phyloP scores from a whole-genome alignment of 2,888 invertebrate genomes.

The Drosophila fulvimacula region DNA sequence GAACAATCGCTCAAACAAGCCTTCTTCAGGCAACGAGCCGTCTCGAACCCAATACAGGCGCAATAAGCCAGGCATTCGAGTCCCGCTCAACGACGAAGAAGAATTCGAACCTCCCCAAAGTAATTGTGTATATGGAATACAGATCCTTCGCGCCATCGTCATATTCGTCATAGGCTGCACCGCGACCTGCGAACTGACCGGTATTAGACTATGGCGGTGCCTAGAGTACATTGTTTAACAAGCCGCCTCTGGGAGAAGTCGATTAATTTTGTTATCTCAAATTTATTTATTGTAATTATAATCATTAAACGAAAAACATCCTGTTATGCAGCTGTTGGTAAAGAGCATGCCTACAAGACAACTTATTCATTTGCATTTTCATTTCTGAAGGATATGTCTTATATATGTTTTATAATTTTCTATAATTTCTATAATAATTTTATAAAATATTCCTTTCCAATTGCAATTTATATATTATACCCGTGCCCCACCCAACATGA shows the following conservation, averaged over 20 bases:
- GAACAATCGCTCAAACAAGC: neutral
- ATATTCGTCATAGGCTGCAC: conserved; percentile 36
- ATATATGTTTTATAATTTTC: too few species aligned
- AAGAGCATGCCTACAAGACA: neutral
- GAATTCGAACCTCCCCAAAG: neutral
- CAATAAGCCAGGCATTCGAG: neutral
- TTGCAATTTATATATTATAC: too few species aligned
- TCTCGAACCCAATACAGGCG: neutral
- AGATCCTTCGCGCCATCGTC: conserved; percentile 21
- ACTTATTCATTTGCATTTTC: neutral
- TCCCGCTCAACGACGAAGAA: neutral
- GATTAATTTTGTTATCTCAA: neutral
- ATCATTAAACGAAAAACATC: neutral
- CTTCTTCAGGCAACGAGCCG: neutral
- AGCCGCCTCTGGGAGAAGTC: neutral
- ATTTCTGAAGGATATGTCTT: neutral
- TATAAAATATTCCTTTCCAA: too few species aligned
- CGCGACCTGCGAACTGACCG: conserved; percentile 25
- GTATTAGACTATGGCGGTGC: conserved; percentile 13
- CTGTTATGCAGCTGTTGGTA: neutral
- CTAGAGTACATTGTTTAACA: conserved; percentile 9
- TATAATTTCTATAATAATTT: too few species aligned
- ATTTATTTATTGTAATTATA: neutral
- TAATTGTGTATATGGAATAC: conserved; percentile 1
- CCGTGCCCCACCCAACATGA: too few species aligned